Base-by-base conservation (phyloP, 2,888 invertebrate species). In the Eupithecia centaureata region DNA sequence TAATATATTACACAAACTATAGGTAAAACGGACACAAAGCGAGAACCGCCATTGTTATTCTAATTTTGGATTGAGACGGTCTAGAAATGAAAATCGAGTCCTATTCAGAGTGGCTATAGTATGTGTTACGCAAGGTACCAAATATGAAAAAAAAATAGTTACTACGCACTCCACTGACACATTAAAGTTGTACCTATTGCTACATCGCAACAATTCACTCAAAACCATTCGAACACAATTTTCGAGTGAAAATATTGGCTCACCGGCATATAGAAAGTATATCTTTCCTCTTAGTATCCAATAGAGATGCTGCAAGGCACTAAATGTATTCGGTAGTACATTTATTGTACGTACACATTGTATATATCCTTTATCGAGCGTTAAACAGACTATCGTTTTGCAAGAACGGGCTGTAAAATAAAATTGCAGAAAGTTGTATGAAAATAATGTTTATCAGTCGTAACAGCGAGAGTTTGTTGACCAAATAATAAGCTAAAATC, bases 41-140 rank as follows among this genome's bases (percentile, higher is more conserved):
- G 33, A 33, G 35, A 65, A 54, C 47, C 35, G 47, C 51, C n/a
- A 64, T 61, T 64, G 61, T 64, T 64, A 70, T 63, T 58, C 35
- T 47, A 60, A 64, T 67, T 42, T 52, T 28, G 28, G 32, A 64
- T 64, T 67, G 61, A 67, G 51, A 61, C 63, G 61, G 59, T 63
- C 61, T 70, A 33, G 58, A 64, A 65, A 63, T 66, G 59, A 61
- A 57, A 61, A 64, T 61, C 33, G 28, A 54, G 57, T 69, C 58
- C 56, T 70, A 56, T 70, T 61, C 61, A 13, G n/a, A 18, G 22
- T 47, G 47, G 18, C 12, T 22, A n/a, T n/a, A 42, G 42, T 22
- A 22, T 12, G 47, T 3, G 22, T 47, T 22, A 4, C 10, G 4
- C 10, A 47, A 22, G 3, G 1, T 4, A 47, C n/a, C n/a, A 2